phyloP scores from a whole-genome alignment of 2,888 invertebrate species.

The Alsophila aescularia region DNA sequence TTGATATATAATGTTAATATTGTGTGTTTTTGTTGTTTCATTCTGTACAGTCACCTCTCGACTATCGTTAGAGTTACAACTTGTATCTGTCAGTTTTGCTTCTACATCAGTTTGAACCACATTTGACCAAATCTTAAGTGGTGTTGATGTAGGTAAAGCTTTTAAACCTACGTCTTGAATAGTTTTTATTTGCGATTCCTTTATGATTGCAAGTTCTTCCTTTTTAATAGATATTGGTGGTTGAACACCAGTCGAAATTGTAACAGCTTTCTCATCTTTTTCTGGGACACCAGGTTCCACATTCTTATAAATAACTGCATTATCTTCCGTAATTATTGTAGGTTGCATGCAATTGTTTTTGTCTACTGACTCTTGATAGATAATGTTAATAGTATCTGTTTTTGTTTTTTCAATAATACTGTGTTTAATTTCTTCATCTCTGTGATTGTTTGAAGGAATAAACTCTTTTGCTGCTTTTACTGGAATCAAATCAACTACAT shows the following conservation, averaged over 20 bases:
- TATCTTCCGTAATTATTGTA: constrained; percentile 20
- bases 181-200: constrained; percentile 1
- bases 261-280: constrained; percentile 57
- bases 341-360: constrained; percentile 8
- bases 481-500: constrained; percentile 53
- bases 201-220: background rate
- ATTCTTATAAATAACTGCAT: constrained; percentile 40
- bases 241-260: constrained; percentile 66
- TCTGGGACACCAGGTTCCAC: constrained; percentile 24
- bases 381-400: background rate
- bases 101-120: constrained; percentile 14
- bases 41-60: constrained; percentile 27
- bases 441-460: background rate
- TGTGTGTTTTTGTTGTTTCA: constrained; percentile 13
- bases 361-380: constrained; percentile 15
- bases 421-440: background rate
- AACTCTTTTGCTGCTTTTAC: constrained; percentile 9
- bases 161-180: constrained; percentile 39
- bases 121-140: constrained; percentile 49
- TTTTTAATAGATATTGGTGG: constrained; percentile 29
- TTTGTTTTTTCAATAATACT: background rate
- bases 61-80: constrained; percentile 38
- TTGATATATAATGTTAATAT: no score
- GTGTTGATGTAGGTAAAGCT: constrained; percentile 73
- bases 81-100: constrained; percentile 32